Conservation (phyloP, 2,888 invertebrate species). For the Crossocerus cetratus region DNA sequence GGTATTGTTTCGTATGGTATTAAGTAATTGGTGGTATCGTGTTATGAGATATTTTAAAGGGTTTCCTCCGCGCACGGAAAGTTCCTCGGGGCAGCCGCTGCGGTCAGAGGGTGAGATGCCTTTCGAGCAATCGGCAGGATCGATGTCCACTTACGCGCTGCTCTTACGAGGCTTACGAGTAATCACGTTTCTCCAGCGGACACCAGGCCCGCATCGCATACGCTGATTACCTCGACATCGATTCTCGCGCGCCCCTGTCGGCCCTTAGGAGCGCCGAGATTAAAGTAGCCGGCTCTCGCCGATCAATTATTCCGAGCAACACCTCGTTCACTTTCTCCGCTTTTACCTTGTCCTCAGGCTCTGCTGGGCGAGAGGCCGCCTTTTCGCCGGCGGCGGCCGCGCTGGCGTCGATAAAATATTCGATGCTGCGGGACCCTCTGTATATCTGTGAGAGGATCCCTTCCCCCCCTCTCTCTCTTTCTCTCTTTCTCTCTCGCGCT, state of each 20-base stretch:
- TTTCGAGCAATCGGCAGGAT: not conserved
- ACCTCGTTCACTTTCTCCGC: not conserved
- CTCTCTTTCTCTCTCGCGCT: slow-evolving; percentile 12
- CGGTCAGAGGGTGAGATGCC: too few relatives aligned
- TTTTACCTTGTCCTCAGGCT: not conserved
- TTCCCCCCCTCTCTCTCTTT: slow-evolving; percentile 20
- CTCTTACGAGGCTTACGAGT: not conserved
- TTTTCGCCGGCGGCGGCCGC: not conserved
- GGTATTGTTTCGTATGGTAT: too few relatives aligned
- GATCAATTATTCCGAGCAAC: not conserved
- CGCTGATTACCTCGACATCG: not conserved
- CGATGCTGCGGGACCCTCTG: slow-evolving; percentile 7
- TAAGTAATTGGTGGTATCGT: too few relatives aligned
- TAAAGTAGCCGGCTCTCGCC: not conserved
- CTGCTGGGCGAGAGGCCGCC: not conserved
- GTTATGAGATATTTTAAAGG: too few relatives aligned
- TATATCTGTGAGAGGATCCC: slow-evolving; percentile 49
- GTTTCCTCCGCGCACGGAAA: too few relatives aligned
- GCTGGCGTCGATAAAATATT: slow-evolving; percentile 5
- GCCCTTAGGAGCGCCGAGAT: not conserved
- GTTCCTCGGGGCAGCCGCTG: too few relatives aligned
- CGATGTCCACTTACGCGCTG: not conserved
- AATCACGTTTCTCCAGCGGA: not conserved
- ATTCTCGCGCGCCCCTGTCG: not conserved
- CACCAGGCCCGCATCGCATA: not conserved